phyloP scores from a whole-genome alignment of 2,888 invertebrate species.

The Mythimna vitellina region DNA sequence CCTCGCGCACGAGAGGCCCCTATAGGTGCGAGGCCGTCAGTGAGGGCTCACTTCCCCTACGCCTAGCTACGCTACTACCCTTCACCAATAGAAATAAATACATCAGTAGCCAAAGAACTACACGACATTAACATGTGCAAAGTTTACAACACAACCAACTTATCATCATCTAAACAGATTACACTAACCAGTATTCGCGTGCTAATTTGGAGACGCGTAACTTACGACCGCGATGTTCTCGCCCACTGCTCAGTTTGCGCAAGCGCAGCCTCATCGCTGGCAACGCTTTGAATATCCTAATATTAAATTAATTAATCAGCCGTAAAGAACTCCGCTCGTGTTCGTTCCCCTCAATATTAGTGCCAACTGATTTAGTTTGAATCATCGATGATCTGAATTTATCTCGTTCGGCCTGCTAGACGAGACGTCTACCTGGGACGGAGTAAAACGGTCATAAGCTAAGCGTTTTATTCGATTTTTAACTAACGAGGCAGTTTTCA shows the following conservation, averaged over 20 bases:
- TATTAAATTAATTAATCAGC: conserved; percentile 48
- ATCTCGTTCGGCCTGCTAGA: conserved; percentile 34
- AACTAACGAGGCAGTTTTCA: not conserved
- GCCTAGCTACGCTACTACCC: no score
- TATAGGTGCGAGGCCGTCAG: no score
- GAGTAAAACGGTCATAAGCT: not conserved
- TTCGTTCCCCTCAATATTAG: conserved; percentile 25
- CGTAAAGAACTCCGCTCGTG: conserved; percentile 29
- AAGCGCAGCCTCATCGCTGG: conserved; percentile 53
- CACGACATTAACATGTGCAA: not conserved
- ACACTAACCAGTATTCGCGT: conserved; percentile 36
- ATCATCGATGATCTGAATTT: conserved; percentile 46
- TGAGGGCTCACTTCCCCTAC: no score
- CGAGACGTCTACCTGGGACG: conserved; percentile 19
- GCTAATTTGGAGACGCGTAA: conserved; percentile 53
- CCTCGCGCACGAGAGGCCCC: no score
- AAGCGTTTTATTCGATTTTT: conserved; percentile 1
- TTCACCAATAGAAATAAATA: not conserved
- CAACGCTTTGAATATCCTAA: conserved; percentile 47
- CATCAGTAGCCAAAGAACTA: not conserved
- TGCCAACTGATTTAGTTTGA: conserved; percentile 55
- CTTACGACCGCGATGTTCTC: conserved; percentile 39
- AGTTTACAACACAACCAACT: conserved; percentile 4
- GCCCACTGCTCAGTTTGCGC: conserved; percentile 57
- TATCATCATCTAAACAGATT: conserved; percentile 22